Evolutionary conservation across 1,140 invertebrate genomes (phyloP), one percentile per base, ranked within the genome.

Genomic region (Meteorus sp.): DNA sequence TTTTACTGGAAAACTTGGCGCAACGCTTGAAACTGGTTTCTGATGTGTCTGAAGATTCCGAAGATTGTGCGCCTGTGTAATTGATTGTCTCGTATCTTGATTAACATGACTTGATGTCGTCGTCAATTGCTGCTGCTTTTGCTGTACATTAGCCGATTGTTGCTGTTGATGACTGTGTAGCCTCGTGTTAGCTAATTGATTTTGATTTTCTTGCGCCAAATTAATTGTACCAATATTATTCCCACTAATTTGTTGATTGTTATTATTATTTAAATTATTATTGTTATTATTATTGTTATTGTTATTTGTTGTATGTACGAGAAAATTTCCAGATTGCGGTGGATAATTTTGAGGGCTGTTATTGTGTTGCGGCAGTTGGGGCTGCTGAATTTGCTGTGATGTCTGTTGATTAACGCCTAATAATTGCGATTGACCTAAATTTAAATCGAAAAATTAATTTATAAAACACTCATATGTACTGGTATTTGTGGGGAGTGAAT

Each of bases 21-120:
- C 89, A 39, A 92, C 90, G 76, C 89, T 92, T 66, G 89, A 92
- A 52, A 92, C 88, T 50, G 90, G 90, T 73, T 89, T 89, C 72
- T 88, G 81, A 48, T 83, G 81, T 0, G 74, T 80, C 31, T 75
- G 72, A 3, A 70, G 58, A 51, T 68, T 77, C 44, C 74, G 61
- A 51, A 70, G 69, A 37, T 69, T 75, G 48, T 58, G 67, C 15
- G 44, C 25, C 15, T 67, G 71, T 0, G 57, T 62, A 9, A 47
- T 60, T 60, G 67, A 39, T 62, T 67, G 55, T 59, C 66, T 9
- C 56, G 53, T 15, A 45, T 78, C 68, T 68, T 65, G 48, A 37
- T 56, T 15, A 50, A 76, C 66, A 66, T 68, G 48, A 27, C 51
- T 73, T 3, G 67, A 65, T 1, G 56, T 58, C 6, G 72, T 66